A percentile compares a stretch with the other conserved stretches of the same genome.
These are phyloP conservation scores for Formicarius rufipectus DNA, from an alignment of 2,113 vertebrate genomes.

Conservation along the genomic window DNA sequence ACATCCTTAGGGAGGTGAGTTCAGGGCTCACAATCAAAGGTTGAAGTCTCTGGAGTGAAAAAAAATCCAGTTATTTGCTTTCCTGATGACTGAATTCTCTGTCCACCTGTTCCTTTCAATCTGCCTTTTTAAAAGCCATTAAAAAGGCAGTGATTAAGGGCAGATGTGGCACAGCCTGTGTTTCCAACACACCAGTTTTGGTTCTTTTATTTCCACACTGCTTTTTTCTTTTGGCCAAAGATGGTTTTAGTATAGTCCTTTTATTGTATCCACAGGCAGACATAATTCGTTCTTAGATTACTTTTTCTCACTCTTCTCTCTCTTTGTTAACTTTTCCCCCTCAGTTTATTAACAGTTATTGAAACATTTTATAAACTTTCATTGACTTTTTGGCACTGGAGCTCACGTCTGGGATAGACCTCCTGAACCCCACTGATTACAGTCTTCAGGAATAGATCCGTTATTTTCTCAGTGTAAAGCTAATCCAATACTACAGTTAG, in stretches of 20 bases:
- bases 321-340: not conserved
- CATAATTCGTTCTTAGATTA: not conserved
- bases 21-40: not conserved
- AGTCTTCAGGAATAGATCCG: not conserved
- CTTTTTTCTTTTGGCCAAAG: not conserved
- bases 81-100: not conserved
- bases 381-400: not conserved
- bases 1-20: not conserved
- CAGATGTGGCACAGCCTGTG: not conserved
- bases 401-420: not conserved
- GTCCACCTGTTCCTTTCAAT: not conserved
- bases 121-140: not conserved
- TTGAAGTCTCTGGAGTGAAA: not conserved
- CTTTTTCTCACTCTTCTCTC: not conserved
- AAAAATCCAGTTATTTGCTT: not conserved
- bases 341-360: not conserved
- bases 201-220: not conserved
- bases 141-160: not conserved
- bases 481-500: conserved; percentile 28
- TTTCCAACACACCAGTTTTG: not conserved
- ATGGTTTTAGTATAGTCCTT: not conserved
- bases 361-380: conserved; percentile 21
- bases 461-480: conserved; percentile 48
- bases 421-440: conserved; percentile 32
- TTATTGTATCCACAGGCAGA: not conserved